phyloP scores from a whole-genome alignment of 1,140 invertebrate species.

The Dufourea novaeangliae region DNA sequence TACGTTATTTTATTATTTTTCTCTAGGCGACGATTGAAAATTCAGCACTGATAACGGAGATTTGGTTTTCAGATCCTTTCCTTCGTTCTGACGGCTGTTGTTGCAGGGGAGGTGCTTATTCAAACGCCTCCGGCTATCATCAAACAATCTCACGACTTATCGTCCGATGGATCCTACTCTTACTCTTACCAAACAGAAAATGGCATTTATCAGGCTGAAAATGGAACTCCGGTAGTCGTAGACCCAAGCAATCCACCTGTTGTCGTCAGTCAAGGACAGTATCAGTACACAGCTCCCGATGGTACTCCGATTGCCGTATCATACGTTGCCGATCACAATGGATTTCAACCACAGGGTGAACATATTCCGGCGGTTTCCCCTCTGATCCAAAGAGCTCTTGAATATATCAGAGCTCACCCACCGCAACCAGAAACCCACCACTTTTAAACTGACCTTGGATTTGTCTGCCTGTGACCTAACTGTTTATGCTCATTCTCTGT shows the following conservation, averaged over 20 bases:
- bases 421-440: constrained; percentile 49
- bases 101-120: constrained; percentile 49
- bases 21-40: too few relatives aligned
- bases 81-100: constrained; percentile 64
- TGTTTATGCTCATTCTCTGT: constrained; percentile 6
- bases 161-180: constrained; percentile 75
- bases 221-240: constrained; percentile 80
- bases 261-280: constrained; percentile 79
- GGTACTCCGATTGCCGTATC: constrained; percentile 80
- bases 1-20: too few relatives aligned
- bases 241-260: constrained; percentile 80
- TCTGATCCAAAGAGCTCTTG: constrained; percentile 78
- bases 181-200: constrained; percentile 85
- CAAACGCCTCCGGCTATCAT: constrained; percentile 72
- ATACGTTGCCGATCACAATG: constrained; percentile 84
- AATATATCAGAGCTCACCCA: constrained; percentile 76
- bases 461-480: neutral
- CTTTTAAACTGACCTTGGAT: neutral
- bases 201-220: constrained; percentile 83
- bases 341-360: constrained; percentile 82
- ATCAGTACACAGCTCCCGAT: constrained; percentile 83
- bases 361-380: constrained; percentile 81
- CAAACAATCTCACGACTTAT: constrained; percentile 71
- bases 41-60: too few relatives aligned
- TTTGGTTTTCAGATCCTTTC: constrained; percentile 67